phyloP scores from a whole-genome alignment of 2,888 invertebrate genomes.

The Orchesella flavescens region DNA sequence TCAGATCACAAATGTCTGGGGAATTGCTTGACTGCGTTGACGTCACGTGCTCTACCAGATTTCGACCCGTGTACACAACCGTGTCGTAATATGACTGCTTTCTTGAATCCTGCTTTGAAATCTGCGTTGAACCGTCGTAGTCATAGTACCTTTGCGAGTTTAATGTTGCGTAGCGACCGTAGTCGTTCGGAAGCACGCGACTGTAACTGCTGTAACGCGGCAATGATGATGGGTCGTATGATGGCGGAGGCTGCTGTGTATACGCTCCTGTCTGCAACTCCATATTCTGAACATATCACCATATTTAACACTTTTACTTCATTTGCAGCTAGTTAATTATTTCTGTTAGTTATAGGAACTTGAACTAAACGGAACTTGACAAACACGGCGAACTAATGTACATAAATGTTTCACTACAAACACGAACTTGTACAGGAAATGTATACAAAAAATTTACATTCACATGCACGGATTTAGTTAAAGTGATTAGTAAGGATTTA shows the following conservation, averaged over 20 bases:
- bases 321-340: too few species aligned
- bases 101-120: background rate
- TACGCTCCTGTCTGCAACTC: background rate
- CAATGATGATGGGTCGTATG: background rate
- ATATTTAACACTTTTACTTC: too few species aligned
- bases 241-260: background rate
- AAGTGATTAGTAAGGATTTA: too few species aligned
- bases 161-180: conserved; percentile 1
- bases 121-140: conserved; percentile 35
- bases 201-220: conserved; percentile 3
- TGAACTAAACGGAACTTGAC: too few species aligned
- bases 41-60: background rate
- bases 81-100: conserved; percentile 23
- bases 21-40: background rate
- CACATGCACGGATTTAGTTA: too few species aligned
- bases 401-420: too few species aligned
- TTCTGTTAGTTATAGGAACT: too few species aligned
- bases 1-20: conserved; percentile 51
- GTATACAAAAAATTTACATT: too few species aligned
- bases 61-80: conserved; percentile 40
- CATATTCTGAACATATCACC: too few species aligned
- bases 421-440: too few species aligned
- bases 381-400: too few species aligned
- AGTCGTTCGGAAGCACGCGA: background rate
- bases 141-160: conserved; percentile 28